These are phyloP conservation scores for Grammomys dolichurus DNA, from an alignment of 2,113 vertebrate genomes.

Conservation along the genomic window DNA sequence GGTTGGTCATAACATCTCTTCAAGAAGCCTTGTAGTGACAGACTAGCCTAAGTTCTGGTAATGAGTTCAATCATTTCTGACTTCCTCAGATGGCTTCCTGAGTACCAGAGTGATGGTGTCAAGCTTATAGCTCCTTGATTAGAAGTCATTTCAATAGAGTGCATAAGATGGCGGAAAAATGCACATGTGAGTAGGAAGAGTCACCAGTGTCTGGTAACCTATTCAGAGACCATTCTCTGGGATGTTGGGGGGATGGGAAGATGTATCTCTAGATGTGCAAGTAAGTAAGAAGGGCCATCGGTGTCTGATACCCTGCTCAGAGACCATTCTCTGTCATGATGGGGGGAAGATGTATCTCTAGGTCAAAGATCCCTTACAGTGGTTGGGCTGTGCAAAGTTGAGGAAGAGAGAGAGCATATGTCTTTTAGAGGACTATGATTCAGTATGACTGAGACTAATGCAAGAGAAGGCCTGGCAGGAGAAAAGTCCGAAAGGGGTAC, in stretches of 20 bases:
- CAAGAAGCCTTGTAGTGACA: neutral
- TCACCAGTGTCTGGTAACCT: neutral
- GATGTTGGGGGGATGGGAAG: neutral
- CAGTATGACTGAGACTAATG: neutral
- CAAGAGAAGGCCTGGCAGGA: neutral
- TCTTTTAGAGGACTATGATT: neutral
- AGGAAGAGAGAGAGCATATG: neutral
- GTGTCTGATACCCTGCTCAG: neutral
- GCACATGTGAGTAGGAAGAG: neutral
- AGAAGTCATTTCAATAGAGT: neutral
- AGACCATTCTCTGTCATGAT: neutral
- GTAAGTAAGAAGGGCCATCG: neutral
- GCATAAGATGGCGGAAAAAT: neutral
- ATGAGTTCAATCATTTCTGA: neutral
- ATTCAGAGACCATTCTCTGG: neutral
- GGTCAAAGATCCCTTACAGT: neutral
- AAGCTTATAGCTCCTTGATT: neutral
- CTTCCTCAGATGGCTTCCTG: neutral
- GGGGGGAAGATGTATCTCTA: neutral
- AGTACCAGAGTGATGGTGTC: neutral
- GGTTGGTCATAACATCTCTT: neutral
- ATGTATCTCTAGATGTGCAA: neutral
- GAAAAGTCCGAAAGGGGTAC: neutral
- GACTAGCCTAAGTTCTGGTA: neutral
- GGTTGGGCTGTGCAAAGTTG: neutral